phyloP scores from a whole-genome alignment of 2,888 invertebrate genomes.

The Drosophila cognata region DNA sequence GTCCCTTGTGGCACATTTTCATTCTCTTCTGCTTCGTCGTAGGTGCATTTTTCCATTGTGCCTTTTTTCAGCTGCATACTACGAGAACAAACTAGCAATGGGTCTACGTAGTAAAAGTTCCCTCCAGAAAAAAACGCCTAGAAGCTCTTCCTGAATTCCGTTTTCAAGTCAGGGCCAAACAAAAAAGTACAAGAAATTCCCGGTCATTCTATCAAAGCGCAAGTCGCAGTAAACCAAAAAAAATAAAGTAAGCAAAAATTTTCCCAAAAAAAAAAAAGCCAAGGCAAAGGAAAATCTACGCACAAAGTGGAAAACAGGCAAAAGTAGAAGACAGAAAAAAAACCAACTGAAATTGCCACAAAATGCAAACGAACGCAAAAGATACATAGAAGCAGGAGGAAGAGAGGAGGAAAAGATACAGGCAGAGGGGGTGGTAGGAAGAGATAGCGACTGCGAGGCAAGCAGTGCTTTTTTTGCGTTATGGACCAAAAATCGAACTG shows the following conservation, averaged over 20 bases:
- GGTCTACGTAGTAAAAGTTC: constrained; percentile 41
- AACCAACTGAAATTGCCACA: constrained; percentile 34
- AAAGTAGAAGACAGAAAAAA: constrained; percentile 19
- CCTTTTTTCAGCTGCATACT: constrained; percentile 66
- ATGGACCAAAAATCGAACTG: constrained; percentile 77
- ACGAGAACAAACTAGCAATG: constrained; percentile 65
- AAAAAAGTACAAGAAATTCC: constrained; percentile 39
- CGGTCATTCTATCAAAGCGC: constrained; percentile 58
- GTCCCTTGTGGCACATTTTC: constrained; percentile 75
- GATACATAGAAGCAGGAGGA: not conserved
- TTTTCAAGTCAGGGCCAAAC: constrained; percentile 60
- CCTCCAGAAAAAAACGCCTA: not conserved
- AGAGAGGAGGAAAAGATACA: not conserved
- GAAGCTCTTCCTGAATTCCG: constrained; percentile 5
- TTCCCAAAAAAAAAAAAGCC: constrained; percentile 29
- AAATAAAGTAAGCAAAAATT: constrained; percentile 33
- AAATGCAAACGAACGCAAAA: constrained; percentile 20
- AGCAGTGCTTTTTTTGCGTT: constrained; percentile 58
- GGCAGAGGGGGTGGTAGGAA: not conserved
- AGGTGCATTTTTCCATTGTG: constrained; percentile 29
- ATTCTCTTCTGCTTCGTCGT: constrained; percentile 13
- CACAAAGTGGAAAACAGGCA: constrained; percentile 72
- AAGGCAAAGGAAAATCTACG: constrained; percentile 64
- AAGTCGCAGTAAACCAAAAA: constrained; percentile 41
- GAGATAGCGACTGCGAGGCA: constrained; percentile 45